Base-by-base conservation (phyloP, 2,797 vertebrate species). In the Falco novaeseelandiae region DNA sequence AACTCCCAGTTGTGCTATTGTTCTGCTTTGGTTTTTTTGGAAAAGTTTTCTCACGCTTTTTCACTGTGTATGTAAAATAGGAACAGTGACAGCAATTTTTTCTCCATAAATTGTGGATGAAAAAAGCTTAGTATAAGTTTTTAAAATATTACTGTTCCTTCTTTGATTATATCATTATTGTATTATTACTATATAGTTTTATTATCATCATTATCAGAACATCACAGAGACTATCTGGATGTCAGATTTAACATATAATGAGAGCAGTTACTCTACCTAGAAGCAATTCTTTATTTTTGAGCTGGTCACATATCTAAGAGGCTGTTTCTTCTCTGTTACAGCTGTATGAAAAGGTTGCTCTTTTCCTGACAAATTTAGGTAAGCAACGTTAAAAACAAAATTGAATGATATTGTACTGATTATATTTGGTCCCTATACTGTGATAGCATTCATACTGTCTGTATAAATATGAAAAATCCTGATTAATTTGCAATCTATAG, bases 341-440 rank as follows among this genome's bases (percentile, higher is more conserved):
- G 99, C 98, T 99, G 38, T 99, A 99, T 98, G 99, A 99, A 98
- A 99, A 99, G 93, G 99, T 99, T 95, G 99, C 99, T 77, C 98
- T 99, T 85, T 98, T 99, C 88, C 98, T 99, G 95, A 99, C 99
- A 84, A 99, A 99, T 96, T 98, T 99, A 98, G 99, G 99, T 99
- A 99, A 99, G 99, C 98, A 69, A 36, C 44, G 38, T 67, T 59
- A 54, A 93, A 83, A 83, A 46, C 32, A 88, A 90, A 83, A 72
- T 20, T 70, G 14, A 91, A 70, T 71, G 4, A 84, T 70, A 51
- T 21, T 62, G 32, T 72, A 51, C n/a, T 78, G 14, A 46, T 38
- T 51, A 74, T 40, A 15, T 49, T 71, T 81, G 11, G 34, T 87
- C 34, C 29, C 12, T 51, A 23, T 23, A 55, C 34, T 32, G 25